phyloP scores from a whole-genome alignment of 2,113 vertebrate genomes.

The Gracilinanus agilis region DNA sequence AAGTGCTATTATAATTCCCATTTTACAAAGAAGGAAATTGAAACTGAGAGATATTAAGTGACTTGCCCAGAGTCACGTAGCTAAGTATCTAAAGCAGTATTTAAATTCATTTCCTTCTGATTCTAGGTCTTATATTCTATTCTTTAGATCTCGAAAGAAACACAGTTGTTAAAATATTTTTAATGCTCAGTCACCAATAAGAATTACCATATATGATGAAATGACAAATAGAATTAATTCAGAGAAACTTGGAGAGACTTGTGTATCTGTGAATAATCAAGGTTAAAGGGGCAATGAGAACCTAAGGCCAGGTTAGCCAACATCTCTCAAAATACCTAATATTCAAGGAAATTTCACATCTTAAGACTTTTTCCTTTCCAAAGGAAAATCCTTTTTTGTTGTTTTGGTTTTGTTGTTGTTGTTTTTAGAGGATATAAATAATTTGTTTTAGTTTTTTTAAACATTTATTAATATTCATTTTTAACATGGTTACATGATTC shows the following conservation, averaged over 20 bases:
- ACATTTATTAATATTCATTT: too few relatives aligned
- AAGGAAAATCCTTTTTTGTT: not conserved
- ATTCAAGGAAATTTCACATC: not conserved
- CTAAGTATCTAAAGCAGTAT: not conserved
- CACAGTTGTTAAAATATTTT: not conserved
- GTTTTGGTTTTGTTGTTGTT: too few relatives aligned
- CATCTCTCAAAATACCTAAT: not conserved
- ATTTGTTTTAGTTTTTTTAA: too few relatives aligned
- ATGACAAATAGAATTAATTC: not conserved
- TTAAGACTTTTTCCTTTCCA: not conserved
- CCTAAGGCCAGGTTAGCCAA: not conserved
- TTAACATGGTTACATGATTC: too few relatives aligned
- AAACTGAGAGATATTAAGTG: not conserved
- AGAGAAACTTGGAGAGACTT: not conserved
- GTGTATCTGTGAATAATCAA: not conserved
- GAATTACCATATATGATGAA: not conserved
- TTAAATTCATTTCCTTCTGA: not conserved
- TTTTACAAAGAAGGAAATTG: not conserved
- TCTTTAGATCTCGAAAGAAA: not conserved
- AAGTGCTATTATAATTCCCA: not conserved
- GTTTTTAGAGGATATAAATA: not conserved
- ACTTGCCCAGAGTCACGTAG: not conserved
- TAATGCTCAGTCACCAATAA: not conserved
- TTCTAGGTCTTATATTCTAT: not conserved
- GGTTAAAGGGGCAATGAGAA: not conserved